Conservation (phyloP, 1,140 invertebrate species). For the Lithobius niger region DNA sequence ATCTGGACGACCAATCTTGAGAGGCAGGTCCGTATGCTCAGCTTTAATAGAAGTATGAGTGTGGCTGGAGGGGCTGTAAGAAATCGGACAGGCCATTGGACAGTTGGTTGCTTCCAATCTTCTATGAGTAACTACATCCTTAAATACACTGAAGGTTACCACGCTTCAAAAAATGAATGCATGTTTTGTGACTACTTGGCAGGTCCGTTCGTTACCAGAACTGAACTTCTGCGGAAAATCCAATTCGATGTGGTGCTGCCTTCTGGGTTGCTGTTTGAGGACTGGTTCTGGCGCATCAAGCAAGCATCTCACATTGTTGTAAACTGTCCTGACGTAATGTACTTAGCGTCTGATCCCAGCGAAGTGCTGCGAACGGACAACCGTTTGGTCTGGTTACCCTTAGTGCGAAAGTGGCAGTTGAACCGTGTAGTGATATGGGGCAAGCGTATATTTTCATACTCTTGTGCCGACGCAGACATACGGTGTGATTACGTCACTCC, state of each 20-base stretch:
- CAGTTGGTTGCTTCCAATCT: slow-evolving; percentile 24
- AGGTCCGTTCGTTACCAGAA: slow-evolving; percentile 23
- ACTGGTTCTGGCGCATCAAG: neutral
- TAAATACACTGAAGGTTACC: slow-evolving; percentile 23
- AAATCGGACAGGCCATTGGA: slow-evolving; percentile 24
- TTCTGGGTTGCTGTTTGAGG: neutral
- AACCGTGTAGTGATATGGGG: slow-evolving; percentile 12
- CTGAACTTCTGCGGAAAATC: slow-evolving; percentile 15
- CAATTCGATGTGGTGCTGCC: slow-evolving; percentile 9
- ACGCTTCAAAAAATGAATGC: slow-evolving; percentile 23
- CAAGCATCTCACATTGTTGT: neutral
- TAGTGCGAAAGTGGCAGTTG: slow-evolving; percentile 19
- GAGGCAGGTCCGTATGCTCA: slow-evolving; percentile 23
- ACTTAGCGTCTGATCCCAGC: neutral
- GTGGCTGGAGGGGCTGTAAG: slow-evolving; percentile 22
- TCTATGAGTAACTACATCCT: slow-evolving; percentile 22
- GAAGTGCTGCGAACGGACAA: neutral
- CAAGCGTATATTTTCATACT: slow-evolving; percentile 9
- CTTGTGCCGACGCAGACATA: slow-evolving; percentile 17
- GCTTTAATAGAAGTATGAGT: slow-evolving; percentile 12
- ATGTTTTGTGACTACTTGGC: slow-evolving; percentile 26
- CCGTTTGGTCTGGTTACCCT: slow-evolving; percentile 11
- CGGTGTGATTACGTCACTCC: slow-evolving; percentile 10
- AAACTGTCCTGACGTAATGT: slow-evolving; percentile 22
- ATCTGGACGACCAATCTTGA: slow-evolving; percentile 17